Percentiles rank a stretch among this genome's conserved stretches.
Conservation (phyloP, 2,888 invertebrate species). For the Drosophila aldrichi region DNA sequence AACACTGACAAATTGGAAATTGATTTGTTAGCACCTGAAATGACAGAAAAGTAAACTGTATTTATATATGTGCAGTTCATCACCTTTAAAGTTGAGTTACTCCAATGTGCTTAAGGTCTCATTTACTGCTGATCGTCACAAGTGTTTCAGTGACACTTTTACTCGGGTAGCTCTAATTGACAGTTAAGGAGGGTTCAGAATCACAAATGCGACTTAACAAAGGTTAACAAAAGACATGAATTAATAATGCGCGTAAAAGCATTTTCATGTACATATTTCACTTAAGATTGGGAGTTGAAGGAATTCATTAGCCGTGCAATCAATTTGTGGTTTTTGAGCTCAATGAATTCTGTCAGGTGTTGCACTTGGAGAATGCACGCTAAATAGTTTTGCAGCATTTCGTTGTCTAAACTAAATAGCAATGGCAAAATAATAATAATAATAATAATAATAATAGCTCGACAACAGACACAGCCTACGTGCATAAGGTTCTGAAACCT, state of each 20-base stretch:
- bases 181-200: conserved; percentile 27
- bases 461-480: conserved; percentile 61
- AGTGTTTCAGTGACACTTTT: conserved; percentile 14
- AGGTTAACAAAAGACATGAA: conserved; percentile 34
- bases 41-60: background rate
- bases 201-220: conserved; percentile 2
- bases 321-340: conserved; percentile 22
- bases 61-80: background rate
- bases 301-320: background rate
- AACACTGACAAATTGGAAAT: background rate
- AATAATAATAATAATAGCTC: conserved; percentile 15
- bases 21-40: background rate
- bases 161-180: conserved; percentile 26
- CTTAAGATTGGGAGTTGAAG: conserved; percentile 1
- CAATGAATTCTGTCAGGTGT: conserved; percentile 33
- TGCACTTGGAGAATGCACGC: conserved; percentile 26
- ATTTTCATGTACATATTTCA: conserved; percentile 9
- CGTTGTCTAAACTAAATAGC: conserved; percentile 17
- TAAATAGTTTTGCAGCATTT: conserved; percentile 17
- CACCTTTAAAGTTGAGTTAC: background rate
- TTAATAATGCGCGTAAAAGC: conserved; percentile 30
- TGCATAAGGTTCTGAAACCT: conserved; percentile 71
- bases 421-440: conserved; percentile 5
- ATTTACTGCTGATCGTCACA: background rate
- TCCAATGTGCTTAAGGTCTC: background rate